A percentile compares a stretch with the other conserved stretches of the same genome.
Conservation (phyloP, 2,888 invertebrate species). For the Polyommatus iphigenia region DNA sequence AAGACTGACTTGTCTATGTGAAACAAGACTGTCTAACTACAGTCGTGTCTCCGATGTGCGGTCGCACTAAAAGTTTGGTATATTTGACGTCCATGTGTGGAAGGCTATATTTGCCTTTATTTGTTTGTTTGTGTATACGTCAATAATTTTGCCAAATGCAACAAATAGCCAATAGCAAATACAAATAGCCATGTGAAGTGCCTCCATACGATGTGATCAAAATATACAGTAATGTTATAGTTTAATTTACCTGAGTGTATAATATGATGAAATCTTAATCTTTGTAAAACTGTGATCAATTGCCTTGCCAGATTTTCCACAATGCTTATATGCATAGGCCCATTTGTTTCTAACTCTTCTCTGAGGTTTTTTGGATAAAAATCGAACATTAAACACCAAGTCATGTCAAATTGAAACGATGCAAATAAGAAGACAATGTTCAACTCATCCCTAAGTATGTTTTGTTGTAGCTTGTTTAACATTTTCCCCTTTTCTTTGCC, state of each 20-base stretch:
- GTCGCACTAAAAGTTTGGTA: too few relatives aligned
- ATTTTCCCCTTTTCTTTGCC: conserved; percentile 45
- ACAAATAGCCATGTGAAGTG: too few relatives aligned
- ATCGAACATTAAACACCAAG: conserved; percentile 56
- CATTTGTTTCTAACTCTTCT: conserved; percentile 44
- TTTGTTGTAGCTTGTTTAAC: conserved; percentile 47
- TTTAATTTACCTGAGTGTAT: conserved; percentile 56
- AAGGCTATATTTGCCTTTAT: too few relatives aligned
- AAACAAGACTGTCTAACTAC: too few relatives aligned
- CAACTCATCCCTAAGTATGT: conserved; percentile 46
- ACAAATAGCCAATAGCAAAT: too few relatives aligned
- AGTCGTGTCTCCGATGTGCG: too few relatives aligned
- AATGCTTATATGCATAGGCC: conserved; percentile 50
- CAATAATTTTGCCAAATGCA: too few relatives aligned
- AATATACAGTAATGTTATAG: neutral
- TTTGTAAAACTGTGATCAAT: conserved; percentile 53
- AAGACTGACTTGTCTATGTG: too few relatives aligned
- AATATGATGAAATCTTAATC: conserved; percentile 52
- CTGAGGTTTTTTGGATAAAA: conserved; percentile 56
- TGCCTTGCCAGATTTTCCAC: conserved; percentile 55
- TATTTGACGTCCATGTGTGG: too few relatives aligned
- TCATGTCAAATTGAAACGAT: conserved; percentile 44
- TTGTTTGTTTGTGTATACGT: too few relatives aligned
- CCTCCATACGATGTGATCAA: too few relatives aligned
- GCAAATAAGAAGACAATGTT: conserved; percentile 46